Base-by-base conservation (phyloP, 2,888 invertebrate species). In the Lasioglossum leucozonium region DNA sequence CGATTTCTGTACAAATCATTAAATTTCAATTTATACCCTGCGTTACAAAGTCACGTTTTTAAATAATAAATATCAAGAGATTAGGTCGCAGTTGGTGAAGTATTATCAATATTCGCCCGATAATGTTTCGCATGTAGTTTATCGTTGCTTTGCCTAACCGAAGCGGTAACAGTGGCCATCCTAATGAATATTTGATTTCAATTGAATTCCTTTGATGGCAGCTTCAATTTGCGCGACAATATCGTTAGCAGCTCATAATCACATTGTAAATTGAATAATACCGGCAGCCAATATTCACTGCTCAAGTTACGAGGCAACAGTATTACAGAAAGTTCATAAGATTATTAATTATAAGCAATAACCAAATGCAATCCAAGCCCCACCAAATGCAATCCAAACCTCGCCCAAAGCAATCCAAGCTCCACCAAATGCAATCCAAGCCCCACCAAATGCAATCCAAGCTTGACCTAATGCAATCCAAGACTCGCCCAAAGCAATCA, bases 161-260 rank as follows among this genome's bases (percentile, higher is more conserved):
- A 2, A 11, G 37, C 71, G 30, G 13, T 37, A 73, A 58, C 44
- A n/a, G 47, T 13, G 73, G 18, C 69, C 83, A 22, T 62, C 55
- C 65, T 79, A 76, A 85, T 84, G 75, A 85, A 84, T 84, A 79
- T 84, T 84, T 75, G 76, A 85, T 79, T 85, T 79, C 67, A 73
- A 73, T 86, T 62, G 69, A 74, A 81, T 72, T 78, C 55, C 72
- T 86, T 78, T 74, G 75, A 72, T n/a, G 58, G 40, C 47, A 6
- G 55, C 18, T 72, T 34, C 86, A 86, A 86, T 85, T 85, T 79
- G 18, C 74, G 51, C 74, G 82, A 47, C 79, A 73, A 58, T 75
- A 76, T 79, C 77, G 82, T 77, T 82, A 82, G 73, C 62, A 77
- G 72, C 62, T 76, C 72, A 74, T 86, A 82, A 86, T 85, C 79